Evolutionary conservation across 2,888 invertebrate species (phyloP).

Genomic region (Entomobrya proxima): DNA sequence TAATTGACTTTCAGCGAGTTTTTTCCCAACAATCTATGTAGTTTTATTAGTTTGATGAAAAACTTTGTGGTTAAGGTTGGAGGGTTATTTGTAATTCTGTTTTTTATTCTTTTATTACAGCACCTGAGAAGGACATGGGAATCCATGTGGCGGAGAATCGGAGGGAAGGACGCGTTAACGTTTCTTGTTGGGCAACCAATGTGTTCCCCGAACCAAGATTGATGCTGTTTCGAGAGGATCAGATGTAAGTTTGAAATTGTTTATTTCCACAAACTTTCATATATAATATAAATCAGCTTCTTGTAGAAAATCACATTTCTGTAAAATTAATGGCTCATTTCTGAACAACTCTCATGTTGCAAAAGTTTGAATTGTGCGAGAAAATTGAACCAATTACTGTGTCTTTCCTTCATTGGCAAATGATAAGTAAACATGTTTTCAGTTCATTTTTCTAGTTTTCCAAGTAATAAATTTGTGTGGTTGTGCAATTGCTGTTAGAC

Average conservation of each 20-base stretch:
- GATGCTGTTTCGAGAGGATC: constrained; percentile 73
- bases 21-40: constrained; percentile 5
- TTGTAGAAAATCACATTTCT: not conserved
- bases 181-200: constrained; percentile 74
- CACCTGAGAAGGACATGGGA: constrained; percentile 75
- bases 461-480: too few relatives aligned
- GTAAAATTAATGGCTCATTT: too few relatives aligned
- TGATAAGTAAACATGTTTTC: too few relatives aligned
- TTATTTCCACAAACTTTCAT: not conserved
- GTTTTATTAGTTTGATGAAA: not conserved
- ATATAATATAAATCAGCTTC: not conserved
- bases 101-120: constrained; percentile 61
- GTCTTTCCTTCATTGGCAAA: too few relatives aligned
- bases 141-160: constrained; percentile 72
- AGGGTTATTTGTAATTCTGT: not conserved
- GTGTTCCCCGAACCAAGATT: constrained; percentile 74
- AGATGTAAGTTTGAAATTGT: constrained; percentile 70
- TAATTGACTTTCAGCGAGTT: constrained; percentile 13
- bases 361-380: too few relatives aligned
- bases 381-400: too few relatives aligned
- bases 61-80: not conserved
- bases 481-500: too few relatives aligned
- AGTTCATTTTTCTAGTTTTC: too few relatives aligned
- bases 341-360: too few relatives aligned
- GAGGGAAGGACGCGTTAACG: constrained; percentile 72